Conservation (phyloP, 2,797 vertebrate genomes). For the Zenarchopterus dispar region DNA sequence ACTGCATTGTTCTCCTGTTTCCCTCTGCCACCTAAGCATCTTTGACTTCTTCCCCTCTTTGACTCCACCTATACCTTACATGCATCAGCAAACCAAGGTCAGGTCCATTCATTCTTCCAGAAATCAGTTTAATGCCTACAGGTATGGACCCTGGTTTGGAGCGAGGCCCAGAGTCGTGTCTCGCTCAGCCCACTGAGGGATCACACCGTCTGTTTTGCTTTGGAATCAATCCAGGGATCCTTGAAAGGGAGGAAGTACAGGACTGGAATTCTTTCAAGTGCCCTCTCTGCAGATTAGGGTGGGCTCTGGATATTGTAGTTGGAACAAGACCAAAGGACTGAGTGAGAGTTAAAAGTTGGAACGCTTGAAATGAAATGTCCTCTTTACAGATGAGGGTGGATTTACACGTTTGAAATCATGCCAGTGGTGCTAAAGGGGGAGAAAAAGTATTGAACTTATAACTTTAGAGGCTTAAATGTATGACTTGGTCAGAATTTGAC, state of each 20-base stretch:
- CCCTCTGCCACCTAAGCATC: conserved; percentile 28
- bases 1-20: conserved; percentile 11
- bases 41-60: conserved; percentile 22
- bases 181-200: conserved; percentile 48
- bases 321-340: conserved; percentile 47
- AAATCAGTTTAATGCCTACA: conserved; percentile 65
- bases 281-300: conserved; percentile 57
- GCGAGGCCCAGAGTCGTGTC: conserved; percentile 55
- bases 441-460: conserved; percentile 16
- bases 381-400: conserved; percentile 24
- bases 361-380: conserved; percentile 34
- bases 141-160: conserved; percentile 60
- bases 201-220: conserved; percentile 54
- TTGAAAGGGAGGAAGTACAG: conserved; percentile 51
- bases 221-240: conserved; percentile 67
- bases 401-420: conserved; percentile 30
- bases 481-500: conserved; percentile 17
- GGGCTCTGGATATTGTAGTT: conserved; percentile 51
- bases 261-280: conserved; percentile 64
- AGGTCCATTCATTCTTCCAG: conserved; percentile 46
- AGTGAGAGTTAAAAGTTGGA: conserved; percentile 31
- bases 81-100: conserved; percentile 62
- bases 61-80: conserved; percentile 23
- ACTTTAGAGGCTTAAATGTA: conserved; percentile 24
- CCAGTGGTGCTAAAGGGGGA: conserved; percentile 13